Evolutionary conservation across 2,113 vertebrate species (phyloP).

Genomic region (Ptilonorhynchus violaceus): DNA sequence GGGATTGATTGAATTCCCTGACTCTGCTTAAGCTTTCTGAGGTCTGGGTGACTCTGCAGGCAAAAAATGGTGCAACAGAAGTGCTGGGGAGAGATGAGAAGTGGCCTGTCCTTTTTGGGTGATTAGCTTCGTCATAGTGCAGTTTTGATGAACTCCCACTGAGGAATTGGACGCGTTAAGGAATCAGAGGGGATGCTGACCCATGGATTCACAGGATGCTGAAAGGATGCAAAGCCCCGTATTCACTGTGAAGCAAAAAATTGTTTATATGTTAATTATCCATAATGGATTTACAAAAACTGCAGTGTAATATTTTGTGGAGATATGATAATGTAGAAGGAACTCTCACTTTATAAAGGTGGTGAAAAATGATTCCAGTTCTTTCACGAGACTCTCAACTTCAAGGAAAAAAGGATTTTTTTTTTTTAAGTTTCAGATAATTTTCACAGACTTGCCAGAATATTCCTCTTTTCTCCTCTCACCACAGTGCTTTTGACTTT

Average conservation of each 20-base stretch:
- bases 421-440: not conserved
- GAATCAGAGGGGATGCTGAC: not conserved
- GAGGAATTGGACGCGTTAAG: fast-evolving
- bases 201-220: not conserved
- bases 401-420: not conserved
- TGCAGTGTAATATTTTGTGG: not conserved
- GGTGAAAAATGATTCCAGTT: not conserved
- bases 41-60: not conserved
- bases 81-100: not conserved
- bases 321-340: not conserved
- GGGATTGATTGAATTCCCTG: not conserved
- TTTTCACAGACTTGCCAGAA: not conserved
- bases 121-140: not conserved
- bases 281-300: not conserved
- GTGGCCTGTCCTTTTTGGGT: not conserved
- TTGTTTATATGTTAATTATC: not conserved
- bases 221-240: not conserved
- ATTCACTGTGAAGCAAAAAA: not conserved
- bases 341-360: not conserved
- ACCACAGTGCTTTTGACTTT: not conserved
- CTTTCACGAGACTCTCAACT: not conserved
- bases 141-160: not conserved
- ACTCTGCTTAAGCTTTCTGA: not conserved
- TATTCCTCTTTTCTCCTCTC: not conserved
- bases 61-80: fast-evolving